These are phyloP conservation scores for Cyanoliseus patagonus DNA, from an alignment of 2,113 vertebrate species.

Conservation along the genomic window DNA sequence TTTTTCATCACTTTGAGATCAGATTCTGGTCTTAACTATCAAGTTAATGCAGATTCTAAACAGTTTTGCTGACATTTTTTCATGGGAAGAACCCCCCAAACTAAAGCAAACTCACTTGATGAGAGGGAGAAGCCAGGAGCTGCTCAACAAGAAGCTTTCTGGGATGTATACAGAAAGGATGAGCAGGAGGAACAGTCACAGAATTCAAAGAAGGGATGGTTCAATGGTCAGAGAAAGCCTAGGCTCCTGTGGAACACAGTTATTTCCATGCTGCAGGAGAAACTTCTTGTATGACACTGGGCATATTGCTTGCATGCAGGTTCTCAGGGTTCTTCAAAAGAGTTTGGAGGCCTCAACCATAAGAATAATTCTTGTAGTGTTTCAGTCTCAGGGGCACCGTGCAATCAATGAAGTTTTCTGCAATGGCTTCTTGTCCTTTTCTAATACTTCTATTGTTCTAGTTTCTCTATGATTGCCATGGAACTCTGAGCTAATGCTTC, in stretches of 20 bases:
- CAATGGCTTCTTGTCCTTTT: neutral
- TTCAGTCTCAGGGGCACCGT: neutral
- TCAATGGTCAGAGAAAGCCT: neutral
- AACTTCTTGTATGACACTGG: neutral
- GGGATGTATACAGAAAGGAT: neutral
- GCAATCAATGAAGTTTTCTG: neutral
- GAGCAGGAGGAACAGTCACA: neutral
- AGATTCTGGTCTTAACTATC: neutral
- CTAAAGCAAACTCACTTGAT: neutral
- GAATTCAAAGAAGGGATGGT: neutral
- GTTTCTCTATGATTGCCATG: neutral
- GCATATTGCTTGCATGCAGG: neutral
- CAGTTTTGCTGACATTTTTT: neutral
- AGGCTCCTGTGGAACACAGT: fast-evolving
- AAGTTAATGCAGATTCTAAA: neutral
- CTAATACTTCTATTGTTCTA: neutral
- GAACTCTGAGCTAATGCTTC: neutral
- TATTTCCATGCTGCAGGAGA: neutral
- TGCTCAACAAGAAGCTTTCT: neutral
- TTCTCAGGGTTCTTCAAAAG: neutral
- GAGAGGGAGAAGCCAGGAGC: neutral
- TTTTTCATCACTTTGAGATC: neutral
- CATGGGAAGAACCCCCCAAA: neutral
- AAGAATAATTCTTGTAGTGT: neutral
- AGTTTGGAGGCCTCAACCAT: neutral